Conservation (phyloP, 2,888 invertebrate species). For the Cryptosula pallasiana region DNA sequence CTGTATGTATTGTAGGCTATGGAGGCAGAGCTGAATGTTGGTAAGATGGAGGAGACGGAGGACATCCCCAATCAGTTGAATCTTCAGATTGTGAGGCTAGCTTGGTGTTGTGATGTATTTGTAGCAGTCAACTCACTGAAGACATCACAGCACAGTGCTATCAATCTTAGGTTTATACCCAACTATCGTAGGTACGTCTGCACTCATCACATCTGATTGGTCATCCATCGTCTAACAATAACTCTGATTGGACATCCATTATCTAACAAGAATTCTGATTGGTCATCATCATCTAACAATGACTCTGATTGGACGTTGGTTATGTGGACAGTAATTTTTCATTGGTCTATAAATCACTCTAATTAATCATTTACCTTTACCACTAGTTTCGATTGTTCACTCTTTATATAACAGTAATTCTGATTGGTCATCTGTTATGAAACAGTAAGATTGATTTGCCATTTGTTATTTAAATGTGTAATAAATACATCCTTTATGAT, state of each 20-base stretch:
- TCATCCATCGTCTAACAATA: background rate
- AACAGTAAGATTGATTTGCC: too few species aligned
- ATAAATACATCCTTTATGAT: too few species aligned
- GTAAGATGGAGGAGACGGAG: slow-evolving; percentile 5
- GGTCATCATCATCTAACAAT: background rate
- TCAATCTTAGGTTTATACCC: slow-evolving; percentile 1
- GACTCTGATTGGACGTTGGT: background rate
- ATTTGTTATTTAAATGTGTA: too few species aligned
- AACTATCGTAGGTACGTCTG: slow-evolving; percentile 4
- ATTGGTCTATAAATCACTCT: too few species aligned
- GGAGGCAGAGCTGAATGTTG: background rate
- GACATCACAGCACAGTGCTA: background rate
- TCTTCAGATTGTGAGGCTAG: slow-evolving; percentile 10
- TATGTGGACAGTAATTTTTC: too few species aligned
- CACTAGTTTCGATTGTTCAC: too few species aligned
- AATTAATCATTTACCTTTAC: too few species aligned
- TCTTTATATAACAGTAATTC: too few species aligned
- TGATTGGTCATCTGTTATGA: too few species aligned
- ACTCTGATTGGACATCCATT: background rate
- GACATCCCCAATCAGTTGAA: slow-evolving; percentile 7
- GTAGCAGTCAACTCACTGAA: background rate
- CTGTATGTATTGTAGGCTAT: background rate
- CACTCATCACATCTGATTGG: background rate
- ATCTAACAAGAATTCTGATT: too few species aligned
- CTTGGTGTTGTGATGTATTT: slow-evolving; percentile 17